Base-by-base conservation (phyloP, 2,888 invertebrate species). In the Drosophila hamatofila region DNA sequence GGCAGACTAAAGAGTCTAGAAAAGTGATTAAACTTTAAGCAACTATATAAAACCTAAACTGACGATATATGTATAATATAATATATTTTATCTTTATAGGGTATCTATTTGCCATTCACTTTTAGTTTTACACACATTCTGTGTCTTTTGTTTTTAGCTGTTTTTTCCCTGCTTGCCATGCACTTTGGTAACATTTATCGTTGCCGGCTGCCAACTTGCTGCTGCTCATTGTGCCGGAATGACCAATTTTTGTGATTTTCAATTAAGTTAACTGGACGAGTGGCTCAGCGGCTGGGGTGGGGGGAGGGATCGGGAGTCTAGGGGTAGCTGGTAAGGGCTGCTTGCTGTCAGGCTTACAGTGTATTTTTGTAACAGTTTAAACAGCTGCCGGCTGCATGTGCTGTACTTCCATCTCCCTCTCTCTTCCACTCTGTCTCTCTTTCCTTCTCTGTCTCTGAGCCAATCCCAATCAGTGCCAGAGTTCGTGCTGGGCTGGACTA, bases 201-300 rank as follows among this genome's bases (percentile, higher is more conserved):
- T 73, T 67, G 72, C 54, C 73, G 62, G 78, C 83, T 84, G 80
- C 80, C 82, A 79, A 77, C 73, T 79, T 86, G 73, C 83, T 81
- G 71, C 2, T 83, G 90, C 80, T 86, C 86, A 86, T 78, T 87
- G 83, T 88, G 81, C 75, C 78, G 88, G 90, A 87, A 87, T 90
- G 87, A 88, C 83, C 90, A 87, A 88, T 89, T 88, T 86, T 88
- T 86, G 89, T 86, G 88, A 88, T 88, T 90, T 89, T 88, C 86
- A 88, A 88, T 88, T 88, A 88, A 88, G 86, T 88, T 86, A 90
- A 75, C 81, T 80, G 78, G 58, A 62, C 72, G 56, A 58, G 49
- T 42, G 49, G 78, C 25, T 9, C 44, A 35, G 37, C 2, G 35
- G 25, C 16, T n/a, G 37, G 33, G 8, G 8, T 5, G 11, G 2